Evolutionary conservation across 2,113 vertebrate genomes (phyloP).

Genomic region (Corapipo altera): DNA sequence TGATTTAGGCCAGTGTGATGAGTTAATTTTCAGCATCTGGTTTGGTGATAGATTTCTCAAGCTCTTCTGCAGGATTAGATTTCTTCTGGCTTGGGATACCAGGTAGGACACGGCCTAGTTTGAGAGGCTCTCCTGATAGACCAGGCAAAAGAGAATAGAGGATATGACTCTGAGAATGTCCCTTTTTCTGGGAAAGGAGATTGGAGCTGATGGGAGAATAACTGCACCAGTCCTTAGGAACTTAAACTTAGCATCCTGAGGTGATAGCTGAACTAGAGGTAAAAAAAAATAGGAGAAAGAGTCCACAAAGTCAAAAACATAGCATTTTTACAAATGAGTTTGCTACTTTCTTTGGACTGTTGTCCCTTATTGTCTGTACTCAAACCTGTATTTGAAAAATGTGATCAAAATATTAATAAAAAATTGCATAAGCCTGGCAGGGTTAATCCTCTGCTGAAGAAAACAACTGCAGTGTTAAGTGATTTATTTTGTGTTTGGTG

Average conservation of each 20-base stretch:
- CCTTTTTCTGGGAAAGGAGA: slow-evolving; percentile 15
- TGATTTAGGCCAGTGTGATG: not conserved
- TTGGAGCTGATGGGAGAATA: slow-evolving; percentile 48
- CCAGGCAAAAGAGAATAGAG: slow-evolving; percentile 68
- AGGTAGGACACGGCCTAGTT: slow-evolving; percentile 78
- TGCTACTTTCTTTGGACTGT: not conserved
- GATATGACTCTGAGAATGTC: slow-evolving; percentile 57
- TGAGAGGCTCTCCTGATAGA: slow-evolving; percentile 72
- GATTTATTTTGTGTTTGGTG: not conserved
- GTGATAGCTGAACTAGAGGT: slow-evolving; percentile 62
- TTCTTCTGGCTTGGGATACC: slow-evolving; percentile 81
- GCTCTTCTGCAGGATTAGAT: slow-evolving; percentile 12
- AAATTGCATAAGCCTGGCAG: not conserved
- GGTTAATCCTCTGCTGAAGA: not conserved
- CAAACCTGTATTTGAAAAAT: not conserved
- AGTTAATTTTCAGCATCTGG: slow-evolving; percentile 35
- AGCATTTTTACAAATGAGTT: not conserved
- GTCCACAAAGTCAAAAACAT: not conserved
- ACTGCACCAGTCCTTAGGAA: slow-evolving; percentile 49
- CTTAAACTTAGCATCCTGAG: slow-evolving; percentile 71
- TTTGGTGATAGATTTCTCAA: not conserved
- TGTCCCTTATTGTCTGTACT: not conserved
- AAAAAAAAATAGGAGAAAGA: not conserved
- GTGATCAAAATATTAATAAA: not conserved
- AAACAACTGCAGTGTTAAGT: not conserved